Evolutionary conservation across 2,113 vertebrate genomes (phyloP), one percentile per base, ranked within the genome.

Genomic region (Dicaeum eximium): DNA sequence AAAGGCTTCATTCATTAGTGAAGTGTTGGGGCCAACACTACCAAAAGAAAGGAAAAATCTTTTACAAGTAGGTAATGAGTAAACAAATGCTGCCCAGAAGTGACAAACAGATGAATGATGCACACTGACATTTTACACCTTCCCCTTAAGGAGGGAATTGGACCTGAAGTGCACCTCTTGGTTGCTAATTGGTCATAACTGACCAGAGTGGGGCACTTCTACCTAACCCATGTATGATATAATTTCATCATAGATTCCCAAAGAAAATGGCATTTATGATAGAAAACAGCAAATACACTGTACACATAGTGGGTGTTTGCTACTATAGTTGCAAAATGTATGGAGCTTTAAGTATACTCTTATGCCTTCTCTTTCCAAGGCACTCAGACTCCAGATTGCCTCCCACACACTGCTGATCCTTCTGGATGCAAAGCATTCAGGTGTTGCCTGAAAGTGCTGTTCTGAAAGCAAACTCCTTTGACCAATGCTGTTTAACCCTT

Each of bases 401-500:
- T 58, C 31, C 19, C 22, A 64, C 1, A 1, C 27, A 22, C 7
- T 9, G 7, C 7, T 47, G 51, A 47, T 71, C 30, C 17, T 67
- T 83, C 40, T 80, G 48, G 30, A 56, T 64, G 14, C 13, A 80
- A 64, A 47, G 19, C 19, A 37, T 37, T n/a, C 51, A 11, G 11
- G 6, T 40, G 23, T 33, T 83, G 37, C 30, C 53, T 75, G 58
- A n/a, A 67, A 60, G 27, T 66, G 28, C 10, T 20, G 9, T 50
- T 88, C 62, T 86, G 37, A 82, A 62, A 54, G 37, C 9, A 27
- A 56, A 35, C 16, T 74, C 28, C 42, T 73, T 28, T 2, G 1
- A 44, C 9, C 25, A 79, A 33, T 0, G 0, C 11, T 71, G 13
- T 22, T 83, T 38, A 86, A 38, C 10, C 20, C 3, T 2, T 30